A percentile compares a stretch with the other conserved stretches of the same genome.
Conservation (phyloP, 2,888 invertebrate species). For the Luperina testacea region DNA sequence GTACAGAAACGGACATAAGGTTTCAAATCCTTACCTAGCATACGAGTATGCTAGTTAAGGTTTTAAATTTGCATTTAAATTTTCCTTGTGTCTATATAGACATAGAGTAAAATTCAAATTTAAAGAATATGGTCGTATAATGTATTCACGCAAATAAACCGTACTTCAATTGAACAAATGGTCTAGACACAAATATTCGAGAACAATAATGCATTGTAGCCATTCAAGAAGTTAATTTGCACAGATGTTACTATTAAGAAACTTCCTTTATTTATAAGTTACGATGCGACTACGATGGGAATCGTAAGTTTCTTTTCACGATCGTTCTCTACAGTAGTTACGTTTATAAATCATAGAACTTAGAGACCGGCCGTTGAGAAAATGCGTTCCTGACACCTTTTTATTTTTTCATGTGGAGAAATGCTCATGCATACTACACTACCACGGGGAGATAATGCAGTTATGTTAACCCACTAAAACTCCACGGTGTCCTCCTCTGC, state of each 20-base stretch:
- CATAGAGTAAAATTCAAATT: neutral
- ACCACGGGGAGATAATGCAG: too few species aligned
- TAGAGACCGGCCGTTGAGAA: too few species aligned
- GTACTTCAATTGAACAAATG: conserved; percentile 5
- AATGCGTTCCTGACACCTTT: too few species aligned
- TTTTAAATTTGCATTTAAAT: too few species aligned
- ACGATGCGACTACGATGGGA: conserved; percentile 26
- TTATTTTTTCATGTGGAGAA: too few species aligned
- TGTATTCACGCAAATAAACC: neutral
- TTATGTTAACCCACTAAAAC: too few species aligned
- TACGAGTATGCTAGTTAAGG: too few species aligned
- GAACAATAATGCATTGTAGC: conserved; percentile 41
- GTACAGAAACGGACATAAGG: too few species aligned
- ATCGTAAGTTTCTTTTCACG: neutral
- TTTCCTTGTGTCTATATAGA: neutral
- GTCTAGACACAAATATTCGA: conserved; percentile 15
- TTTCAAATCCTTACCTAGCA: too few species aligned
- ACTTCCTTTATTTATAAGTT: conserved; percentile 30
- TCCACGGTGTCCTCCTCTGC: too few species aligned
- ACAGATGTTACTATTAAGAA: conserved; percentile 57
- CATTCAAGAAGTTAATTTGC: conserved; percentile 61
- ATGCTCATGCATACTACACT: too few species aligned
- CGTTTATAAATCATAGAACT: neutral
- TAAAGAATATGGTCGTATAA: neutral
- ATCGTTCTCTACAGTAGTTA: neutral